Evolutionary conservation across 2,113 vertebrate species (phyloP).

Genomic region (Rostratula benghalensis): DNA sequence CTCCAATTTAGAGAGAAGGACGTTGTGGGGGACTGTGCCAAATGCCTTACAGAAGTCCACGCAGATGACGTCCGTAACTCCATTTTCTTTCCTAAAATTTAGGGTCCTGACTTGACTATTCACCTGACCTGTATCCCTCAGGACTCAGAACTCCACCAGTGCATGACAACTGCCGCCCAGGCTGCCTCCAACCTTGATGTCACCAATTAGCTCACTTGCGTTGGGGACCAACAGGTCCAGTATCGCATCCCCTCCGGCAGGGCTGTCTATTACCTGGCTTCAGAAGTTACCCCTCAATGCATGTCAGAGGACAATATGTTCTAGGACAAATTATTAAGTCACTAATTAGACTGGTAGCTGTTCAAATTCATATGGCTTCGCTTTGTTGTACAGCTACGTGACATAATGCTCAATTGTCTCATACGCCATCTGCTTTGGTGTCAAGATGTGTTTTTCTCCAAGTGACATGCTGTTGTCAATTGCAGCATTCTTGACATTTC

Average conservation of each 20-base stretch:
- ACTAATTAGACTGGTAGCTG: not conserved
- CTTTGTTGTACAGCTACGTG: not conserved
- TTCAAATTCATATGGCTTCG: not conserved
- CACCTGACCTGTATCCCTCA: not conserved
- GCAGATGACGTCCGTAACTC: not conserved
- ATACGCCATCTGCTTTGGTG: conserved; percentile 56
- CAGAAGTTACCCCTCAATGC: not conserved
- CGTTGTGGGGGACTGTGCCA: not conserved
- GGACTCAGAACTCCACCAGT: not conserved
- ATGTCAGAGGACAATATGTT: not conserved
- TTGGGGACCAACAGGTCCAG: not conserved
- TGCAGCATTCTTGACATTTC: conserved; percentile 56
- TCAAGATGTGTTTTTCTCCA: conserved; percentile 40
- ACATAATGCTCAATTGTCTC: conserved; percentile 44
- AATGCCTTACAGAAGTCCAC: not conserved
- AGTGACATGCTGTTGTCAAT: conserved; percentile 58
- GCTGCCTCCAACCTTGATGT: not conserved
- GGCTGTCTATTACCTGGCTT: not conserved
- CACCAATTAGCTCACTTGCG: not conserved
- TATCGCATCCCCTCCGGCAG: not conserved
- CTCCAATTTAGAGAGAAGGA: not conserved
- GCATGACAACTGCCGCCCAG: not conserved
- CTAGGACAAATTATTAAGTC: not conserved
- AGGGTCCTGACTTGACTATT: not conserved
- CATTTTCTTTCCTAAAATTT: not conserved